Evolutionary conservation across 2,797 vertebrate species (phyloP).

Genomic region (Artibeus lituratus): DNA sequence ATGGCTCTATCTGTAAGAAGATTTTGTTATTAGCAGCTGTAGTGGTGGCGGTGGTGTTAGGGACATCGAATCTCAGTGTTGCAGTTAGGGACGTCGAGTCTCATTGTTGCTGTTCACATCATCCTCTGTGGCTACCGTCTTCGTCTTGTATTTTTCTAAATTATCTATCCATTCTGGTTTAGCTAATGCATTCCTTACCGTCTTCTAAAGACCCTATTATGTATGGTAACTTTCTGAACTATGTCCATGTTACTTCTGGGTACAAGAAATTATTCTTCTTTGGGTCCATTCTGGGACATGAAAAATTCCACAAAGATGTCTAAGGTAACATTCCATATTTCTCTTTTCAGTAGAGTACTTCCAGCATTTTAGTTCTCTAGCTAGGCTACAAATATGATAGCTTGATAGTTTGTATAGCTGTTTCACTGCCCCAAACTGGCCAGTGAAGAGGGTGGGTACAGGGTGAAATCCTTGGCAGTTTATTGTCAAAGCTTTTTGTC

Average conservation of each 20-base stretch:
- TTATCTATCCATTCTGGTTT: neutral
- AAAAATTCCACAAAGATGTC: neutral
- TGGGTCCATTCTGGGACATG: neutral
- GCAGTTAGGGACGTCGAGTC: neutral
- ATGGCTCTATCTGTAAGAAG: neutral
- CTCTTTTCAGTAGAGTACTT: neutral
- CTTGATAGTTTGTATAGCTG: neutral
- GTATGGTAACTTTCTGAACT: neutral
- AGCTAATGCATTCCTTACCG: neutral
- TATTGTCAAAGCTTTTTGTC: neutral
- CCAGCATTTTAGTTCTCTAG: neutral
- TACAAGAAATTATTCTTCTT: neutral
- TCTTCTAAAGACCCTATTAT: neutral
- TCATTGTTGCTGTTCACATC: neutral
- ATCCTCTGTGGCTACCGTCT: neutral
- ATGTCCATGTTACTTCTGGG: neutral
- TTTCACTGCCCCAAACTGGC: neutral
- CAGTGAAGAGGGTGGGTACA: neutral
- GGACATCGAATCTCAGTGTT: neutral
- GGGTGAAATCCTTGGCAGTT: neutral
- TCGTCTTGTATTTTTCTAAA: neutral
- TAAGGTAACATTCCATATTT: neutral
- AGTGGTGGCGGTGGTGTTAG: neutral
- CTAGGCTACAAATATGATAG: neutral
- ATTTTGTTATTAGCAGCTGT: neutral